phyloP scores from a whole-genome alignment of 2,113 vertebrate genomes.

The Gymnobelideus leadbeateri region DNA sequence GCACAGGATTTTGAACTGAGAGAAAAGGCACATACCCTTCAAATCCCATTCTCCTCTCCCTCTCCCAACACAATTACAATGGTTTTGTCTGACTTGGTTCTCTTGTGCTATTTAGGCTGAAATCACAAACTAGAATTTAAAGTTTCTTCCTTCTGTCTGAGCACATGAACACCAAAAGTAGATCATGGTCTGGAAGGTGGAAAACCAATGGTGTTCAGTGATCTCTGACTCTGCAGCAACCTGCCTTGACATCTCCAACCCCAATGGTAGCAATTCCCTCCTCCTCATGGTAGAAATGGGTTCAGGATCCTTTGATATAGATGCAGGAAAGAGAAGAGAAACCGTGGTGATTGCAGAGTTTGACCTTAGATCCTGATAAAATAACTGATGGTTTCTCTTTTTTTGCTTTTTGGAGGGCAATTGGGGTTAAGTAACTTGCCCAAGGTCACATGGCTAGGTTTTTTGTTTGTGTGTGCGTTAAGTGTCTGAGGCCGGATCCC shows the following conservation, averaged over 20 bases:
- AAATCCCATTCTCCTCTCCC: background rate
- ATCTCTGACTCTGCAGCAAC: background rate
- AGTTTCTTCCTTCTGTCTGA: background rate
- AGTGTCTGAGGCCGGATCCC: no score
- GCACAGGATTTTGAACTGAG: background rate
- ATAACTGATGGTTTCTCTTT: background rate
- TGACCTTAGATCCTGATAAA: background rate
- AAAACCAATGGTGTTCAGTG: background rate
- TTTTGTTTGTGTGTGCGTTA: no score
- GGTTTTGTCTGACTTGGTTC: constrained; percentile 7
- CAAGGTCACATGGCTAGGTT: no score
- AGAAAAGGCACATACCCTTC: background rate
- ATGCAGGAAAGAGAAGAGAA: background rate
- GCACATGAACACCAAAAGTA: background rate
- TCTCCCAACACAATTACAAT: background rate
- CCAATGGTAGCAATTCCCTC: background rate
- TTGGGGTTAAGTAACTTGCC: no score
- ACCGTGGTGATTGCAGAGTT: background rate
- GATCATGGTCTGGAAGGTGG: background rate
- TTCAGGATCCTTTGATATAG: background rate
- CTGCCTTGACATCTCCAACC: background rate
- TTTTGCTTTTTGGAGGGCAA: no score
- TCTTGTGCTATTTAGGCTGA: constrained; percentile 12
- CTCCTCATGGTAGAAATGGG: background rate
- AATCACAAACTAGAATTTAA: background rate